Percentiles rank a stretch among this genome's conserved stretches.
Evolutionary conservation across 1,140 invertebrate genomes (phyloP).

Genomic region (Trialeurodes vaporariorum): DNA sequence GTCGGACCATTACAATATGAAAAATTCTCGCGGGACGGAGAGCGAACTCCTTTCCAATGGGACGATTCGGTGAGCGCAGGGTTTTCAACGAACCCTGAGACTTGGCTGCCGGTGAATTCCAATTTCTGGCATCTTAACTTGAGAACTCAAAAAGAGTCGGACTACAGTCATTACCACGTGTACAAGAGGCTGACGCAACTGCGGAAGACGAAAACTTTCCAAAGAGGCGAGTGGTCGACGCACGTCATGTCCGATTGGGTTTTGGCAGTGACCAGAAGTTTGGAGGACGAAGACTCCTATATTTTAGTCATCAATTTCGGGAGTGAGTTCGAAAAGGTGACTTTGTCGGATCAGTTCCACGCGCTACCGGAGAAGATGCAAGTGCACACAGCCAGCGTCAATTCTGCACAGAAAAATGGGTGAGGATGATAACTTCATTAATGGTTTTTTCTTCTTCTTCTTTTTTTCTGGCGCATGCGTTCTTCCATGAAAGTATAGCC

Average conservation of each 20-base stretch:
- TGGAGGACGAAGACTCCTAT: slow-evolving; percentile 12
- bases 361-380: background rate
- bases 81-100: slow-evolving; percentile 43
- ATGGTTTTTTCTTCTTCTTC: too few relatives aligned
- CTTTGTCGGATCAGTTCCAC: slow-evolving; percentile 4
- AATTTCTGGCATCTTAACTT: slow-evolving; percentile 41
- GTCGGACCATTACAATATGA: slow-evolving; percentile 37
- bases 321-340: slow-evolving; percentile 12
- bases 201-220: slow-evolving; percentile 3
- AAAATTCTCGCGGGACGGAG: slow-evolving; percentile 44
- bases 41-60: slow-evolving; percentile 63
- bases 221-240: slow-evolving; percentile 1
- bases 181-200: slow-evolving; percentile 6
- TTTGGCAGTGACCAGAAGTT: slow-evolving; percentile 10
- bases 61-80: slow-evolving; percentile 43
- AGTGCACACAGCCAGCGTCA: slow-evolving; percentile 12
- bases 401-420: slow-evolving; percentile 6
- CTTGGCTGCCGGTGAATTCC: slow-evolving; percentile 54
- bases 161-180: slow-evolving; percentile 13
- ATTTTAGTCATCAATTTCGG: slow-evolving; percentile 13
- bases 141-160: slow-evolving; percentile 18
- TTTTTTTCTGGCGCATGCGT: too few relatives aligned
- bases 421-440: too few relatives aligned
- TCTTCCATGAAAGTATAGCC: too few relatives aligned
- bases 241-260: slow-evolving; percentile 7